A percentile compares a stretch with the other conserved stretches of the same genome.
These are phyloP conservation scores for Oophaga pumilio DNA, from an alignment of 2,113 vertebrate species.

Conservation along the genomic window DNA sequence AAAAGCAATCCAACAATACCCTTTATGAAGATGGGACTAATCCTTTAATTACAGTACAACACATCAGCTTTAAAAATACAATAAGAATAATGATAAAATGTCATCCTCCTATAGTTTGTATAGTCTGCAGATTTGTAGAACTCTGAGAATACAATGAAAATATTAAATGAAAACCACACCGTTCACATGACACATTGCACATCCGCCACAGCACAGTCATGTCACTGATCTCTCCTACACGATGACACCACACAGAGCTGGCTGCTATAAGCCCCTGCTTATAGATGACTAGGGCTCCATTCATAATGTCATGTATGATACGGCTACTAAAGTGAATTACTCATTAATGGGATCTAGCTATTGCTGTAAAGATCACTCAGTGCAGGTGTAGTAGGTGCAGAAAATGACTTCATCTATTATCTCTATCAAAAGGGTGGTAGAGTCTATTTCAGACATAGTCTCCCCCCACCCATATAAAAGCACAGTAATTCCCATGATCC, in stretches of 20 bases:
- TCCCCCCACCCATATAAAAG: neutral
- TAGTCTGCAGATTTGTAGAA: too few species aligned
- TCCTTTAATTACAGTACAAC: too few species aligned
- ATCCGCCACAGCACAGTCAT: too few species aligned
- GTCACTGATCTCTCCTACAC: neutral
- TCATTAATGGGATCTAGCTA: neutral
- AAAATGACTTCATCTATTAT: conserved; percentile 11
- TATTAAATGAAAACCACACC: too few species aligned
- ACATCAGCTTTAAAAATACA: too few species aligned
- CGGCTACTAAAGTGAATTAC: neutral
- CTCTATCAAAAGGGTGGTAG: neutral
- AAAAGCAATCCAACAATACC: too few species aligned
- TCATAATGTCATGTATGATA: neutral
- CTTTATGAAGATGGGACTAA: too few species aligned
- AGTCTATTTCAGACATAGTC: neutral
- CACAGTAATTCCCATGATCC: neutral
- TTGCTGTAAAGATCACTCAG: neutral
- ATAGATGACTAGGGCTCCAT: neutral
- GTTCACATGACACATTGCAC: neutral
- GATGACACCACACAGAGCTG: neutral
- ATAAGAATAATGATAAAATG: too few species aligned
- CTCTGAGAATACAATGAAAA: too few species aligned
- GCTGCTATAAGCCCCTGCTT: neutral
- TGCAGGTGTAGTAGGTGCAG: neutral
- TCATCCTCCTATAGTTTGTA: too few species aligned